These are phyloP conservation scores for Steinernema scapterisci DNA, from an alignment of 2,888 invertebrate genomes.

Conservation along the genomic window DNA sequence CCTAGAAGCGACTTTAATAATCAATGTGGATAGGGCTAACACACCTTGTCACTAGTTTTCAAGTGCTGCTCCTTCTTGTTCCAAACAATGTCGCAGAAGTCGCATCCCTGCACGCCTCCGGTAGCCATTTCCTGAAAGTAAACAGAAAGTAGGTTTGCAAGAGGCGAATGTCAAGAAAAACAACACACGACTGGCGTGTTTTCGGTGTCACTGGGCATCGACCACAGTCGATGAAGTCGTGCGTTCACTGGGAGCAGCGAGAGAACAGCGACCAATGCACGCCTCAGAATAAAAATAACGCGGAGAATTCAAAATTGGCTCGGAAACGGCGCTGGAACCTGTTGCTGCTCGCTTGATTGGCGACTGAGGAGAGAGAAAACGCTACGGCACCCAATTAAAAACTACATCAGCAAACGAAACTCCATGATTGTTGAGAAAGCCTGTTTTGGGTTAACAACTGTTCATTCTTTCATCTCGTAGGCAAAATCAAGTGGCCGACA, in stretches of 20 bases:
- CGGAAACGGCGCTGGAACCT: conserved; percentile 15
- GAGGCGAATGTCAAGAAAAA: background rate
- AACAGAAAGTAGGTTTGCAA: background rate
- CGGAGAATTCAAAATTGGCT: background rate
- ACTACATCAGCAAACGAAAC: background rate
- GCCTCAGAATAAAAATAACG: background rate
- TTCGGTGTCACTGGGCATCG: background rate
- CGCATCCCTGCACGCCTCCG: conserved; percentile 4
- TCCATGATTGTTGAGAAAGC: too few species aligned
- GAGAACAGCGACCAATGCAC: background rate
- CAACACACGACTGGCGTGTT: background rate
- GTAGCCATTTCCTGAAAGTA: conserved; percentile 2
- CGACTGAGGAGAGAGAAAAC: background rate
- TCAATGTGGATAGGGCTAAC: background rate
- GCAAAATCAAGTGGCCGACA: too few species aligned
- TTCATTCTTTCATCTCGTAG: too few species aligned
- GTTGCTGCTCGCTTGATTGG: conserved; percentile 4
- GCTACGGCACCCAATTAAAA: background rate
- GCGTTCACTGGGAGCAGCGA: background rate
- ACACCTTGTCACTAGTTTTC: conserved; percentile 8
- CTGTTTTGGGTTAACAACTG: too few species aligned
- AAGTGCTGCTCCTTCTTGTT: conserved; percentile 8
- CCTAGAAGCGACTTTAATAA: conserved; percentile 43
- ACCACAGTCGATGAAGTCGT: background rate
- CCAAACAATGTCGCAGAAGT: conserved; percentile 16